Base-by-base conservation (phyloP, 2,888 invertebrate genomes). In the Andricus quercusramuli region DNA sequence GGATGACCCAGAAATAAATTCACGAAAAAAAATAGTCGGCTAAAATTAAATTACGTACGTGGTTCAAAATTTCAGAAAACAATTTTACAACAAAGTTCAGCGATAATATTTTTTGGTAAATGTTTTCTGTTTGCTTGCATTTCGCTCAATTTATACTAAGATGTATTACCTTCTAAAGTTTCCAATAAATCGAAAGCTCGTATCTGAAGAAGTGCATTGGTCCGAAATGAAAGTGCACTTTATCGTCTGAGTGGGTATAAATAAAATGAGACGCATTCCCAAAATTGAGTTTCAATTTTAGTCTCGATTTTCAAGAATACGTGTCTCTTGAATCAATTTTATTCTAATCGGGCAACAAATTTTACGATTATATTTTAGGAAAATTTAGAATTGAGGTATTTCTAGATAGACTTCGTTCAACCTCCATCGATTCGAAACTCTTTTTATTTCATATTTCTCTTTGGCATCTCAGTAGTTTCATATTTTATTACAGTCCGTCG, bases 181-280 rank as follows among this genome's bases (percentile, higher is more conserved):
- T 51, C 22, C 22, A 22, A 67, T 67, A 22, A 67, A 13, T 32
- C 41, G 37, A 22, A 67, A 67, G 37, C 66, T 67, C 66, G 41
- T 67, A 67, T 66, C 37, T 66, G 66, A 66, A 41, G 66, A 11
- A 37, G 37, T 25, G 62, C 11, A 25, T 17, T 62, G 25, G 25
- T 67, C 37, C 37, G 41, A 67, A 67, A 67, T 67, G 66, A 67
- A 67, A 67, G 37, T 67, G 37, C 66, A 67, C 1, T 20, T 41
- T 41, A 67, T 22, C 66, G 9, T 66, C 20, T 20, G 17, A 66
- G 20, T 65, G 20, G 20, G 17, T 66, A 66, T 37, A 66, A 37
- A 68, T 15, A 68, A 47, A 29, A 32, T 29, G 13, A 47, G 17
- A 47, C 3, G 8, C 20, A 20, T 4, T 20, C 20, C 11, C 17